phyloP scores from a whole-genome alignment of 2,113 vertebrate genomes.

The Oncorhynchus gorbuscha region DNA sequence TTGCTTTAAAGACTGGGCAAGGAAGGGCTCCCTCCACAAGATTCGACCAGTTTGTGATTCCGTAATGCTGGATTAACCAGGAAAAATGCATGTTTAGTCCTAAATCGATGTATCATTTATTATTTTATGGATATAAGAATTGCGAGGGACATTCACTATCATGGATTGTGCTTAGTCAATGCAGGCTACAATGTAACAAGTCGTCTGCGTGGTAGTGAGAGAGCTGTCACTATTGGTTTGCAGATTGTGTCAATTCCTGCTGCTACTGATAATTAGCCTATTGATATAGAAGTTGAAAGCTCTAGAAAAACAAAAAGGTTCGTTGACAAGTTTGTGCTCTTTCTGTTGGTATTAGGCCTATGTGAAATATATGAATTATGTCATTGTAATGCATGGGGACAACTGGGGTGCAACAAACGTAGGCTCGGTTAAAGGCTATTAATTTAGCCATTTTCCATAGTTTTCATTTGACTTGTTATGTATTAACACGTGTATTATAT shows the following conservation, averaged over 20 bases:
- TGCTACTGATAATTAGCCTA: slow-evolving; percentile 1
- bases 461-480: background rate
- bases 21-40: background rate
- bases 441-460: background rate
- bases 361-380: background rate
- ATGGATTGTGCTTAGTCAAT: slow-evolving; percentile 17
- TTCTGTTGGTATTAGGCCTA: no score
- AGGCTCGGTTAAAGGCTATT: background rate
- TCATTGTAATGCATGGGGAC: background rate
- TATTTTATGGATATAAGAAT: no score
- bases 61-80: no score
- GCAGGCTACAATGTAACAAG: slow-evolving; percentile 64
- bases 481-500: background rate
- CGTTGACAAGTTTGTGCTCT: no score
- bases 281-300: no score
- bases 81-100: background rate
- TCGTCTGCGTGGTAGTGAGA: slow-evolving; percentile 52
- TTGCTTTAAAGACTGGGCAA: background rate
- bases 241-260: slow-evolving; percentile 41
- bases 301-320: no score
- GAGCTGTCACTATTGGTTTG: slow-evolving; percentile 51
- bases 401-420: no score
- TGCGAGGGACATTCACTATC: slow-evolving; percentile 31
- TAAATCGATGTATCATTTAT: no score
- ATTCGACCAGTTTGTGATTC: no score